These are phyloP conservation scores for Mercenaria mercenaria DNA, from an alignment of 1,140 invertebrate species.

Conservation along the genomic window DNA sequence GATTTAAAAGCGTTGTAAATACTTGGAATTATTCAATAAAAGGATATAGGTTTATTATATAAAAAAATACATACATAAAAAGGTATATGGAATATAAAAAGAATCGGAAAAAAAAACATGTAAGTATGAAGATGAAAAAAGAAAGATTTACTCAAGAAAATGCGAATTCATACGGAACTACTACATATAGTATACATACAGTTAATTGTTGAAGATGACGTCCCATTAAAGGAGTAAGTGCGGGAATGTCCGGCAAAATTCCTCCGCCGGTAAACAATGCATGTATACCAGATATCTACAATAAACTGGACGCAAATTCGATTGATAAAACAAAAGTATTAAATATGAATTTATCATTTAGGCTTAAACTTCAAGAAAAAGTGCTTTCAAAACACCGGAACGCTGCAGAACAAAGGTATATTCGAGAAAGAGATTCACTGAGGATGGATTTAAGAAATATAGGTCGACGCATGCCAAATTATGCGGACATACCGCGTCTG, in stretches of 20 bases:
- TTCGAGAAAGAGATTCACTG: constrained; percentile 69
- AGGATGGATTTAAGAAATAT: constrained; percentile 72
- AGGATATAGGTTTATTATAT: too few species aligned
- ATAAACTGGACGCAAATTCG: constrained; percentile 77
- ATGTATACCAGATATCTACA: constrained; percentile 79
- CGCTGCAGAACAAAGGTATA: constrained; percentile 66
- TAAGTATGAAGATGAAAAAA: too few species aligned
- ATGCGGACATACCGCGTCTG: constrained; percentile 66
- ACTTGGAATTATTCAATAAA: too few species aligned
- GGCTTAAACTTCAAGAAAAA: constrained; percentile 74
- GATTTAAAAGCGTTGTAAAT: not conserved
- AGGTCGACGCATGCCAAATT: constrained; percentile 72
- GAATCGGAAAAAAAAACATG: too few species aligned
- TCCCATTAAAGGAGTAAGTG: too few species aligned
- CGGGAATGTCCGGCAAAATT: not conserved
- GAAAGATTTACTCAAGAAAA: too few species aligned
- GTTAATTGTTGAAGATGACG: not conserved
- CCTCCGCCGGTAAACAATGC: constrained; percentile 80
- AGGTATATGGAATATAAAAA: too few species aligned
- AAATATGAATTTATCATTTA: constrained; percentile 74
- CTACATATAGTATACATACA: not conserved
- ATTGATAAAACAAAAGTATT: constrained; percentile 78
- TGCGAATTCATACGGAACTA: too few species aligned
- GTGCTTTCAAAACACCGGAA: constrained; percentile 73
- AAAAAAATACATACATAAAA: not conserved